Evolutionary conservation across 1,140 invertebrate species (phyloP), one percentile per base, ranked within the genome.

Genomic region (Lethocerus indicus): DNA sequence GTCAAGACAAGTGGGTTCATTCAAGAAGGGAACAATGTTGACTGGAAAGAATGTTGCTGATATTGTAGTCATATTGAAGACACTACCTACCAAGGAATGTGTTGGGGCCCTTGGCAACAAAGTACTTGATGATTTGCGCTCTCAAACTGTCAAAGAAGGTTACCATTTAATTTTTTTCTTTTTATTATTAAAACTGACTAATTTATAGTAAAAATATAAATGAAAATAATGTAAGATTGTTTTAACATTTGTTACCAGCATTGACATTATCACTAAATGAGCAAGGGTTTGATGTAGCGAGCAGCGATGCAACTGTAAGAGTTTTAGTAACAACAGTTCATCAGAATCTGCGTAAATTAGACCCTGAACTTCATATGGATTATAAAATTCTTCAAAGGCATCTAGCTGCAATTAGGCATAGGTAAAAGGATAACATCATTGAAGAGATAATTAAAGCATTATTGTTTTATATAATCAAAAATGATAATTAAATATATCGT

Each of bases 21-120:
- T 92, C 60, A 98, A 98, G 64, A 97, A 98, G 65, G 93, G 92
- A 0, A 98, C 93, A 9, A 96, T 98, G 83, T 78, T 96, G 58
- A 82, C 87, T 5, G 90, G 90, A 1, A 85, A 92, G 60, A 94
- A 93, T 63, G 78, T 93, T 0, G 94, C 93, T 18, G 93, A 98
- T 64, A 83, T 98, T 57, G 92, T 98, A 3, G 89, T 98, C 9
- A 94, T 98, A 57, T 71, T 98, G n/a, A 97, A 97, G 72, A 96
- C 93, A 1, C 64, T 98, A 36, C 95, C 95, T 1, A 96, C 92
- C 13, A 87, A 87, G 62, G 92, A 96, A 61, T 87, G 91, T 4
- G 87, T 96, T 0, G 84, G 91, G 61, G 37, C 79, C 24, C 37
- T 57, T n/a, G 56, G 56, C 24, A 54, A 51, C 28, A 43, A 48